A percentile compares a stretch with the other conserved stretches of the same genome.
Conservation (phyloP, 2,888 invertebrate species). For the Orchesella flavescens region DNA sequence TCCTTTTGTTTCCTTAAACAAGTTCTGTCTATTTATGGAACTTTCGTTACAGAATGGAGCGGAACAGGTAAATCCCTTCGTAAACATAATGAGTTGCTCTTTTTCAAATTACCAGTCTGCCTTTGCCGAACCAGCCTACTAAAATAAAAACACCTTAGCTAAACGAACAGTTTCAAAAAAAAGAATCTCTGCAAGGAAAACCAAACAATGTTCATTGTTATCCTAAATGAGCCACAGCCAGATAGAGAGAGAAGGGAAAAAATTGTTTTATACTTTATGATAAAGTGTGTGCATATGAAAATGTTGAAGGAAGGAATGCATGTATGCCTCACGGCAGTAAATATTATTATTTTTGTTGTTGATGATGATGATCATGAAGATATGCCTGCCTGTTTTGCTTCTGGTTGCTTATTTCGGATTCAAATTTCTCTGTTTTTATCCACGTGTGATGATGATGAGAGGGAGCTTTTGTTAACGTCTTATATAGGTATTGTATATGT, state of each 20-base stretch:
- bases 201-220: constrained; percentile 24
- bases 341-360: neutral
- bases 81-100: too few relatives aligned
- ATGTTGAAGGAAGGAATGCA: neutral
- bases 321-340: neutral
- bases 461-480: neutral
- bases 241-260: neutral
- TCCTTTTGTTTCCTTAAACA: too few relatives aligned
- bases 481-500: too few relatives aligned
- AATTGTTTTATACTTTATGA: neutral
- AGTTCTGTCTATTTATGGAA: too few relatives aligned
- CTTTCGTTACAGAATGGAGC: too few relatives aligned
- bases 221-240: neutral
- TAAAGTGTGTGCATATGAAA: neutral
- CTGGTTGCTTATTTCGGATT: constrained; percentile 13
- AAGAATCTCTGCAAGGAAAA: neutral
- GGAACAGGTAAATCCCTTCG: too few relatives aligned
- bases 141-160: too few relatives aligned
- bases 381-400: constrained; percentile 2
- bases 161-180: too few relatives aligned
- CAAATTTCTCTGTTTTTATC: constrained; percentile 34
- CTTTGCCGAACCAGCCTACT: too few relatives aligned
- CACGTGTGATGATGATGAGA: constrained; percentile 45
- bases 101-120: too few relatives aligned
- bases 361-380: neutral